Conservation (phyloP, 2,888 invertebrate genomes). For the Corbicula japonica region DNA sequence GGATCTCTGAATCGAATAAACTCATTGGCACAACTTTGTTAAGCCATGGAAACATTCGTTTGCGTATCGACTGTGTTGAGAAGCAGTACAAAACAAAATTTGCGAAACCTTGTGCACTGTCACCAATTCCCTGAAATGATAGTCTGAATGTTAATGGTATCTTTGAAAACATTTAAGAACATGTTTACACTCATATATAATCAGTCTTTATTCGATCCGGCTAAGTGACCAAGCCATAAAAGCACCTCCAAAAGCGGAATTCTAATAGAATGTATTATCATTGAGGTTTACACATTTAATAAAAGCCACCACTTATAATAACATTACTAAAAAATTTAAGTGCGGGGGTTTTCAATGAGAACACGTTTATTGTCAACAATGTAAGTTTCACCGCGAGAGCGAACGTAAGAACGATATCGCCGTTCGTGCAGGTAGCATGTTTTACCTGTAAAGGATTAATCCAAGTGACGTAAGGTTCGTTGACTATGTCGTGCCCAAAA, state of each 20-base stretch:
- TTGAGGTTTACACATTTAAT: too few relatives aligned
- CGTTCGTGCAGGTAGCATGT: background rate
- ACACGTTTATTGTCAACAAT: too few relatives aligned
- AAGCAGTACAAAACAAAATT: constrained; percentile 81
- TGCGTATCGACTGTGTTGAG: constrained; percentile 71
- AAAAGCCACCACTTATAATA: too few relatives aligned
- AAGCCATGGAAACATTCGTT: constrained; percentile 51
- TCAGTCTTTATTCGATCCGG: too few relatives aligned
- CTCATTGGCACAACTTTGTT: background rate
- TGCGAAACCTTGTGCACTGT: constrained; percentile 82
- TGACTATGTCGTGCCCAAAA: constrained; percentile 71
- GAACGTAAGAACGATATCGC: too few relatives aligned
- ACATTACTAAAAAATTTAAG: too few relatives aligned
- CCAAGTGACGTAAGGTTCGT: constrained; percentile 73
- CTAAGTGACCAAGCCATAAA: too few relatives aligned
- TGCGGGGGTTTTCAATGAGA: too few relatives aligned
- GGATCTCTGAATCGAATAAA: background rate
- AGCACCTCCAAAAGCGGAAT: too few relatives aligned
- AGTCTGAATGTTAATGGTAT: background rate
- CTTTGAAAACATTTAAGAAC: background rate
- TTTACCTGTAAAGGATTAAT: constrained; percentile 79
- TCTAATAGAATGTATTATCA: too few relatives aligned
- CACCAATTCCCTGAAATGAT: constrained; percentile 79
- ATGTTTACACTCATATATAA: too few relatives aligned
- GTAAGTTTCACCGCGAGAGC: too few relatives aligned